Evolutionary conservation across 2,113 vertebrate genomes (phyloP), one percentile per base, ranked within the genome.

Genomic region (Pelusios castaneus): DNA sequence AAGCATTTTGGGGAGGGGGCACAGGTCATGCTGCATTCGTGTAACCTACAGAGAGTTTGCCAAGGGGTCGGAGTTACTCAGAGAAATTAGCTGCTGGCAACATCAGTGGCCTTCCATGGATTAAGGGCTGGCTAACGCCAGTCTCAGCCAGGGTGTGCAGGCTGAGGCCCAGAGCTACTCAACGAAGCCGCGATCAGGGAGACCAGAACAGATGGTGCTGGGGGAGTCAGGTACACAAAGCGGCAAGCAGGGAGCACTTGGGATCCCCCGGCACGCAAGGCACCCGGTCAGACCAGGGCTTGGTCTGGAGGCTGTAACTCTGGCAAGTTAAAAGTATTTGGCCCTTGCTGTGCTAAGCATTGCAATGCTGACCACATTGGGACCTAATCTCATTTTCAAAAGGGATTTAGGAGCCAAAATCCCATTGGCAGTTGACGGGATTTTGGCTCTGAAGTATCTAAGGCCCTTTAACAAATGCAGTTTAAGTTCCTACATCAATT

Each of bases 41-140:
- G n/a, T n/a, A n/a, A 55, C 8, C 8, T 10, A 22, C 54, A 55
- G 25, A 55, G 24, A 9, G 54, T 31, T 60, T 3, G 6, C 29
- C 2, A 7, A 7, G 58, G 13, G 12, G 31, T 9, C 34, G 14
- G 60, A 19, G 17, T 34, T 17, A 17, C 34, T 21, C 63, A 17
- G 34, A 38, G 63, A 67, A 17, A 17, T 21, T 4, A 17, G 17
- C 34, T 67, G 34, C 34, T 67, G 34, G 34, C 31, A 67, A 8
- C n/a, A n/a, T 19, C 63, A 6, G 17, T 4, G 16, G 5, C 3
- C 2, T 14, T 14, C 13, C 5, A 12, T 14, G 16, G 60, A 7
- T 63, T 34, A 31, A 14, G 1, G 16, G 2, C 7, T 8, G 60
- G 60, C 31, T 31, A 63, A 17, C 31, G 12, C 31, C 27, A 29